phyloP scores from a whole-genome alignment of 2,888 invertebrate species.

The Lasioglossum figueresi region DNA sequence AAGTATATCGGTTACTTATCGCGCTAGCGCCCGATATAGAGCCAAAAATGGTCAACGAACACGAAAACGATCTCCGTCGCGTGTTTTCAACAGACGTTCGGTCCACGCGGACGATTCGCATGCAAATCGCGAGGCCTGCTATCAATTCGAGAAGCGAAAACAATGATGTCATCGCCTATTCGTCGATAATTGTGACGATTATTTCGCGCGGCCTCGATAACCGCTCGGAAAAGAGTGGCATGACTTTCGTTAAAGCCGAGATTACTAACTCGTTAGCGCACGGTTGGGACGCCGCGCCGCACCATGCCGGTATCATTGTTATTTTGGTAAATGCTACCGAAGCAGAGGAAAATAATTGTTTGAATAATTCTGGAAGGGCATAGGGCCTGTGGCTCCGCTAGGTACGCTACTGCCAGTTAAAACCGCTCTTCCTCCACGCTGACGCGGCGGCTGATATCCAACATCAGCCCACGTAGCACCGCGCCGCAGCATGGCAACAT shows the following conservation, averaged over 20 bases:
- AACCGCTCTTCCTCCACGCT: constrained; percentile 35
- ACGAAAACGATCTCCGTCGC: not conserved
- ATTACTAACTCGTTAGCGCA: not conserved
- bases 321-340: not conserved
- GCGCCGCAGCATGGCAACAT: constrained; percentile 66
- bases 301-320: not conserved
- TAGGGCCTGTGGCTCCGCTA: constrained; percentile 39
- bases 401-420: constrained; percentile 58
- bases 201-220: constrained; percentile 18
- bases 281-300: not conserved
- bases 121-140: constrained; percentile 36
- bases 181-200: constrained; percentile 16
- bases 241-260: not conserved
- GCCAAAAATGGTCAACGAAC: not conserved
- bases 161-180: constrained; percentile 41
- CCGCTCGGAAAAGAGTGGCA: not conserved
- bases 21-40: not conserved
- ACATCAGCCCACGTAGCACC: constrained; percentile 39
- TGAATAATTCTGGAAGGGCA: not conserved
- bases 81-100: not conserved
- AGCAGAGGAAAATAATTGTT: not conserved
- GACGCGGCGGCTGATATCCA: constrained; percentile 47
- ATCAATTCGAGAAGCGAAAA: constrained; percentile 35
- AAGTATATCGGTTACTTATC: not conserved
- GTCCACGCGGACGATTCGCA: constrained; percentile 38